Conservation (phyloP, 2,113 vertebrate species). For the Poeciliopsis retropinna region DNA sequence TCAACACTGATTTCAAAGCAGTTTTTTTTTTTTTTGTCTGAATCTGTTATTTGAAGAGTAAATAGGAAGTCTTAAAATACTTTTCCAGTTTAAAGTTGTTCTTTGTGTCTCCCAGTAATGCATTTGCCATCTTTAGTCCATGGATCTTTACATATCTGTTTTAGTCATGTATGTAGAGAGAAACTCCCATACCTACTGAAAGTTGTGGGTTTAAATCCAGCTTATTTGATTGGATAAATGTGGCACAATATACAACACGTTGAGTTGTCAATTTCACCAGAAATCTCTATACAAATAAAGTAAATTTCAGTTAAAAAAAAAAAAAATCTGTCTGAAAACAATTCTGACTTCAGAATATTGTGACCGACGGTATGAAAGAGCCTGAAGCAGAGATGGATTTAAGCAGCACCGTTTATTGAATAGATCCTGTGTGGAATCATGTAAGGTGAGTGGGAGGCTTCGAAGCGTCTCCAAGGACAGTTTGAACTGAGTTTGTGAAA, state of each 20-base stretch:
- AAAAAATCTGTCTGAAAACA: not conserved
- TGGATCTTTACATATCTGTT: not conserved
- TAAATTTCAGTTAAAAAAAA: not conserved
- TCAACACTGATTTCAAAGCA: conserved; percentile 5
- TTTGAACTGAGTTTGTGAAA: not conserved
- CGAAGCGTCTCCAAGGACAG: not conserved
- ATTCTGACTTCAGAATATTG: not conserved
- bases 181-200: not conserved
- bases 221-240: not conserved
- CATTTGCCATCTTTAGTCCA: not conserved
- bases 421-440: not conserved
- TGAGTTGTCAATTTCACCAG: not conserved
- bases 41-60: conserved; percentile 11
- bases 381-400: not conserved
- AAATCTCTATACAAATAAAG: not conserved
- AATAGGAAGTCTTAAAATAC: not conserved
- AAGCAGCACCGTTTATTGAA: not conserved
- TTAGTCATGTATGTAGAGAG: not conserved
- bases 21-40: not conserved
- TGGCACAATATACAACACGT: not conserved
- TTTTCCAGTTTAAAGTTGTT: not conserved
- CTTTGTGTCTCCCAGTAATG: not conserved
- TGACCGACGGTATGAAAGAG: not conserved
- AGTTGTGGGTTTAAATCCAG: no score
- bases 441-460: not conserved